Percentiles rank a stretch among this genome's conserved stretches.
Conservation (phyloP, 2,888 invertebrate species). For the Epinotia bilunana region DNA sequence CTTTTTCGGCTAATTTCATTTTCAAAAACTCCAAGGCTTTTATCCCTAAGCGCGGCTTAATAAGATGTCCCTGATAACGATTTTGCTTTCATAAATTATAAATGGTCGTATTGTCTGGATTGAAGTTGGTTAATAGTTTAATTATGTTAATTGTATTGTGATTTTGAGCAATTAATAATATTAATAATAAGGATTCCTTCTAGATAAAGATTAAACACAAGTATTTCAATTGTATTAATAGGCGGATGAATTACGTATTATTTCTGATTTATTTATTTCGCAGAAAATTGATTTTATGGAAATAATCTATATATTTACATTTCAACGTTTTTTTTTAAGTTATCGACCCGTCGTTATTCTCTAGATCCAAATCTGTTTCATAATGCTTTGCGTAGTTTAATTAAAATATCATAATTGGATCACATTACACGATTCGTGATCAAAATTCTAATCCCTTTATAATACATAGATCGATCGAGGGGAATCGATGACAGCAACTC, state of each 20-base stretch:
- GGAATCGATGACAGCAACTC: too few relatives aligned
- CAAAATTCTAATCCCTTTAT: too few relatives aligned
- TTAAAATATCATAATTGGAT: too few relatives aligned
- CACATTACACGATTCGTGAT: too few relatives aligned
- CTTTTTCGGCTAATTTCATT: conserved; percentile 83
- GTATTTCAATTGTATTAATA: background rate
- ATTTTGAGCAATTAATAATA: conserved; percentile 6
- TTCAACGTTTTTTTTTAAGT: too few relatives aligned
- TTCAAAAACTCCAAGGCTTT: conserved; percentile 76
- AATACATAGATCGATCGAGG: too few relatives aligned
- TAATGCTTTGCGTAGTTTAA: too few relatives aligned
- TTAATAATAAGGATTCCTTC: background rate
- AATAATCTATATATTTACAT: too few relatives aligned
- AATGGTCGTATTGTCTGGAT: conserved; percentile 68
- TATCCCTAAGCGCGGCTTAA: conserved; percentile 77
- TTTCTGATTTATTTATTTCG: background rate
- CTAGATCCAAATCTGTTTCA: too few relatives aligned
- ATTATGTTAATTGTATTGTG: conserved; percentile 32
- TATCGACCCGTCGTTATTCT: too few relatives aligned
- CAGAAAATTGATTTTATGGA: too few relatives aligned
- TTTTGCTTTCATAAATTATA: conserved; percentile 71
- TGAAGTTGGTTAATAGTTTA: conserved; percentile 34
- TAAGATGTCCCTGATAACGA: conserved; percentile 73
- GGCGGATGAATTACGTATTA: background rate
- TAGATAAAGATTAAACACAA: background rate